Base-by-base conservation (phyloP, 2,797 vertebrate genomes). In the Columba guinea region DNA sequence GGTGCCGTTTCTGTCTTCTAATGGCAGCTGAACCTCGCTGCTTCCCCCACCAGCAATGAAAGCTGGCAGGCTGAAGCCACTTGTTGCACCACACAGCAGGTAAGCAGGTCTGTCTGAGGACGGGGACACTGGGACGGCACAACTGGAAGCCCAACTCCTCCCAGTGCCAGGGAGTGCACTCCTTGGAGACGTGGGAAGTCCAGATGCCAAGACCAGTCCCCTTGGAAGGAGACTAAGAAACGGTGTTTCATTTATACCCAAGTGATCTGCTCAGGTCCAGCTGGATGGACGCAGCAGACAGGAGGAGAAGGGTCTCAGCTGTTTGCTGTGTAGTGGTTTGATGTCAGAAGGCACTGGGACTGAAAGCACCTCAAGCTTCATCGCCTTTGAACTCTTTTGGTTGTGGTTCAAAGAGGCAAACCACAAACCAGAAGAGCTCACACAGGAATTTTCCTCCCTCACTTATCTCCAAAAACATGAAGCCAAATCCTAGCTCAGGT, bases 1-100 rank as follows among this genome's bases (percentile, higher is more conserved):
- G 85, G 78, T 65, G 71, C 88, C 84, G 51, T 89, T 95, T 96
- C 55, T 58, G 86, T 95, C 93, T 92, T 87, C 78, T 85, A 74
- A 80, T 74, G 41, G 80, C 88, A 95, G 88, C 53, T 90, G 84
- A 95, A 89, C 74, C 78, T 77, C 87, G 70, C 79, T 52, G 49
- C 70, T 84, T 35, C 81, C 37, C 52, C 81, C 88, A 82, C 16
- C 67, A 82, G 86, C 69, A 81, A 59, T 7, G 24, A 88, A 77
- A 20, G 53, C 51, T 70, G 71, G 81, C 64, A 84, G 41, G 55
- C 39, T 7, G 32, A 74, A 80, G 82, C 37, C 41, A 37, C 60
- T 32, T 49, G 12, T 30, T 70, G 49, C 46, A 81, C 10, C 49
- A 62, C 37, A 11, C 11, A 76, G 52, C 68, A 83, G 65, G 10